phyloP scores from a whole-genome alignment of 2,888 invertebrate species.

The Heteromyza rotundicornis region DNA sequence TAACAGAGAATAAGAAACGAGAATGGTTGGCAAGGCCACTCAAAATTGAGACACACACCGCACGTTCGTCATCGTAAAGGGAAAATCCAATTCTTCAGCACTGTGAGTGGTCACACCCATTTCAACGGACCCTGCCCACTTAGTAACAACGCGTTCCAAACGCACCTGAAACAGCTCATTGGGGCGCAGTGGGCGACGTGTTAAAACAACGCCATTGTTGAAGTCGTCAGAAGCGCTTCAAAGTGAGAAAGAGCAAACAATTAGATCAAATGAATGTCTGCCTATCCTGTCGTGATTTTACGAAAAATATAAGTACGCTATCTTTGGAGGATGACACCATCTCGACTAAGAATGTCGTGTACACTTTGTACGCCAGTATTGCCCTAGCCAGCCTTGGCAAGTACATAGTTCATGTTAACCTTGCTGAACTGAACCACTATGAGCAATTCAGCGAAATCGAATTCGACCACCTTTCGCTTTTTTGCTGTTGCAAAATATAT shows the following conservation, averaged over 20 bases:
- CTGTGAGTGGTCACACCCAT: conserved; percentile 91
- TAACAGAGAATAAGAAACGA: neutral
- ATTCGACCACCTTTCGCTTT: too few species aligned
- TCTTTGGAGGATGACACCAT: too few species aligned
- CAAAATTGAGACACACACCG: conserved; percentile 66
- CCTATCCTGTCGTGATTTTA: neutral
- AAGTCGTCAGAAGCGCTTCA: conserved; percentile 86
- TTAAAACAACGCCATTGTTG: conserved; percentile 92
- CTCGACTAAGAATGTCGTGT: too few species aligned
- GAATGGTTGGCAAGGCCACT: neutral
- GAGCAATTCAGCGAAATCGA: too few species aligned
- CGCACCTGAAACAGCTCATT: conserved; percentile 93
- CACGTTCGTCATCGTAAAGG: conserved; percentile 94
- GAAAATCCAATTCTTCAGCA: conserved; percentile 85
- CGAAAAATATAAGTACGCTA: too few species aligned
- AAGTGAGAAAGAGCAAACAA: neutral
- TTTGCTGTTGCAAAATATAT: conserved; percentile 9
- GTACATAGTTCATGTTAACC: too few species aligned
- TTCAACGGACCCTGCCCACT: conserved; percentile 96
- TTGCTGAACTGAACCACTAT: too few species aligned
- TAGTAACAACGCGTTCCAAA: conserved; percentile 87
- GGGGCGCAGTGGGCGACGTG: conserved; percentile 80
- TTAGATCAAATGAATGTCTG: neutral
- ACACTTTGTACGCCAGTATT: too few species aligned
- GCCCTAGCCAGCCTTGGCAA: too few species aligned